Evolutionary conservation across 2,113 vertebrate species (phyloP).

Genomic region (Camelus dromedarius): DNA sequence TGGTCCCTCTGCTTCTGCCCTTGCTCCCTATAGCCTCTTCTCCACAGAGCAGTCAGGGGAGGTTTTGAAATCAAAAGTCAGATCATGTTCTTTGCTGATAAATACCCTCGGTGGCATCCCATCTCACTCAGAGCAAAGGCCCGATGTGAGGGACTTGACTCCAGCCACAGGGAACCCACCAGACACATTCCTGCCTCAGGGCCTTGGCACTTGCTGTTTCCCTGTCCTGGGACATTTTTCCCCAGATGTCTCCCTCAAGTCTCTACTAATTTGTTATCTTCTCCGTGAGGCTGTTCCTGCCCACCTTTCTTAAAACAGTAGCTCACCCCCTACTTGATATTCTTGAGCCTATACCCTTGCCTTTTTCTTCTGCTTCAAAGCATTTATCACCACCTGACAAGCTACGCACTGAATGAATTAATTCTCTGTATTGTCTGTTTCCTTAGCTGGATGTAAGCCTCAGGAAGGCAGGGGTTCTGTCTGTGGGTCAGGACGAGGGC

Average conservation of each 20-base stretch:
- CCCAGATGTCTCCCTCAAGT: neutral
- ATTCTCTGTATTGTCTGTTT: neutral
- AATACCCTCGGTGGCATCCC: neutral
- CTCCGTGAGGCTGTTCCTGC: neutral
- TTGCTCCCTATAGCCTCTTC: neutral
- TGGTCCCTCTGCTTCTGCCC: neutral
- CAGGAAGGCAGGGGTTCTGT: neutral
- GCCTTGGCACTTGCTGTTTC: neutral
- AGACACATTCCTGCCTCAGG: neutral
- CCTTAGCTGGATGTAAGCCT: neutral
- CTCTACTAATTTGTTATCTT: neutral
- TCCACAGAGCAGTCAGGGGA: neutral
- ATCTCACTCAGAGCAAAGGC: neutral
- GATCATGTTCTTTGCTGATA: neutral
- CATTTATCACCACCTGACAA: neutral
- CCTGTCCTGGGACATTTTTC: neutral
- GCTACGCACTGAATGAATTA: neutral
- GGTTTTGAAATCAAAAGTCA: neutral
- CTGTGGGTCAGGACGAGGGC: accelerated
- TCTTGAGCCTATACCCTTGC: neutral
- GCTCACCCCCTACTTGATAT: neutral
- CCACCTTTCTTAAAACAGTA: neutral
- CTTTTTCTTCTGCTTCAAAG: neutral
- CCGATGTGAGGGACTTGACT: neutral
- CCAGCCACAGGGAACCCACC: neutral